These are phyloP conservation scores for Nephrotoma flavescens DNA, from an alignment of 2,888 invertebrate species.

Conservation along the genomic window DNA sequence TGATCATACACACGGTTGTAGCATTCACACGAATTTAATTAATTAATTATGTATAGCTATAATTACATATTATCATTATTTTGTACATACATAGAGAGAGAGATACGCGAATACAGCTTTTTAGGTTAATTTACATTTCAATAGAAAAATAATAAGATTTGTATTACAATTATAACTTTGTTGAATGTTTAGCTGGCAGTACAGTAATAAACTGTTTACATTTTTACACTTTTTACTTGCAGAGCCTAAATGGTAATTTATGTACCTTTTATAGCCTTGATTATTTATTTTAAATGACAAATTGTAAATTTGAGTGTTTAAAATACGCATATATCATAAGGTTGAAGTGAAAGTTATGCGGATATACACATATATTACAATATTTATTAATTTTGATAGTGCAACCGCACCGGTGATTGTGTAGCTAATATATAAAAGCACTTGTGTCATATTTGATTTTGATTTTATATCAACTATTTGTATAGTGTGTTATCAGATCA, in stretches of 20 bases:
- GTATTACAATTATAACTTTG: neutral
- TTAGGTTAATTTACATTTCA: neutral
- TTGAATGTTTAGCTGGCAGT: neutral
- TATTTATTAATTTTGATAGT: neutral
- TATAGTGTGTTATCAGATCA: neutral
- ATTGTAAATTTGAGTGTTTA: neutral
- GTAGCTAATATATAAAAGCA: neutral
- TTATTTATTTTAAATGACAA: no score
- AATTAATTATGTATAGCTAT: neutral
- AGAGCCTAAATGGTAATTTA: neutral
- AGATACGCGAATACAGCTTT: neutral
- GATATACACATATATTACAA: neutral
- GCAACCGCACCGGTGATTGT: neutral
- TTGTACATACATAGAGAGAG: neutral
- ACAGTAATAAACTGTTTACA: neutral
- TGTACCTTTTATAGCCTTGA: no score
- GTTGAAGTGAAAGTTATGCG: neutral
- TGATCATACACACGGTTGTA: neutral
- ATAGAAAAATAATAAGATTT: neutral
- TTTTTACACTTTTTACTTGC: neutral
- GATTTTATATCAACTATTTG: neutral
- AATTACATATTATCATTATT: neutral
- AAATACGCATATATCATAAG: neutral
- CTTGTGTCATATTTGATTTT: neutral
- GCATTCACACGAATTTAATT: neutral